Percentiles rank a stretch among this genome's conserved stretches.
Evolutionary conservation across 2,888 invertebrate species (phyloP).

Genomic region (Balanococcus diminutus): DNA sequence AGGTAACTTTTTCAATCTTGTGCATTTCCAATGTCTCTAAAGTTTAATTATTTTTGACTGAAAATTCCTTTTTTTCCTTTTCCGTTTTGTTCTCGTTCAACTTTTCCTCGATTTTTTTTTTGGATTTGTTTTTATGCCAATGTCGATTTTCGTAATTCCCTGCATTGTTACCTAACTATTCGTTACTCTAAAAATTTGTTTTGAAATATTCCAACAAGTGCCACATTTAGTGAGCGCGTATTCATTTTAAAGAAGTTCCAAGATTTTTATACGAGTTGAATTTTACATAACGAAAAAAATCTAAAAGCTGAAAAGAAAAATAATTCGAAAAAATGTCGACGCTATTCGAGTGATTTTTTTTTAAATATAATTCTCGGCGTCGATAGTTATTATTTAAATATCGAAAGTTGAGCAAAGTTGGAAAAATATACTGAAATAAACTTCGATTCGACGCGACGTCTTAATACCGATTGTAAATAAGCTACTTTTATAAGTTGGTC

Average conservation of each 20-base stretch:
- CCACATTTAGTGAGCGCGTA: neutral
- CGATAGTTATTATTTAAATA: neutral
- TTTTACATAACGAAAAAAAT: neutral
- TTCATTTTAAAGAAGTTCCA: neutral
- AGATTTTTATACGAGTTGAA: neutral
- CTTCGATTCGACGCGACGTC: neutral
- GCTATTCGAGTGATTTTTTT: neutral
- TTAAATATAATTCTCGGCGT: neutral
- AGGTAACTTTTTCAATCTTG: too few species aligned
- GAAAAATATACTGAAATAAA: neutral
- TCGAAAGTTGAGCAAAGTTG: neutral
- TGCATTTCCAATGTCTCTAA: neutral
- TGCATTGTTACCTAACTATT: neutral
- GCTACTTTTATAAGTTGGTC: neutral
- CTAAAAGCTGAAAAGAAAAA: neutral
- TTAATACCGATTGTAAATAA: neutral
- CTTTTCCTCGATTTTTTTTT: neutral
- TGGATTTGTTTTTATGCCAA: neutral
- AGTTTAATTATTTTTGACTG: neutral
- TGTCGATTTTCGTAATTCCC: neutral
- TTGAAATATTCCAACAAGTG: neutral
- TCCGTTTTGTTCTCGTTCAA: neutral
- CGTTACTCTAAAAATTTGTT: neutral
- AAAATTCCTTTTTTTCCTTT: neutral
- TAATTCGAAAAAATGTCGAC: neutral